phyloP scores from a whole-genome alignment of 1,140 invertebrate species.

The Pissodes strobi region DNA sequence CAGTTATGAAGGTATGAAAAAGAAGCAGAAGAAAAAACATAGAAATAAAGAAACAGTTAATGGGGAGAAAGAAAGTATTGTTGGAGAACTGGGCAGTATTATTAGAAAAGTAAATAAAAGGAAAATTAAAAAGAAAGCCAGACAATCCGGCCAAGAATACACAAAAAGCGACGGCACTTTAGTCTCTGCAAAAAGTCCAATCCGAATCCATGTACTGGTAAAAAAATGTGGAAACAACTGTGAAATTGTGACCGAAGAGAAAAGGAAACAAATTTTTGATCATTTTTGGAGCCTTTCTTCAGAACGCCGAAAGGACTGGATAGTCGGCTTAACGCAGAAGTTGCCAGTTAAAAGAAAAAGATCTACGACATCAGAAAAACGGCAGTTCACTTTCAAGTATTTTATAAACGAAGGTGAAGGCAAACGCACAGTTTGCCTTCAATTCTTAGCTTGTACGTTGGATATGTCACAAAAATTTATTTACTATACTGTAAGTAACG shows the following conservation, averaged over 20 bases:
- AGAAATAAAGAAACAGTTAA: not conserved
- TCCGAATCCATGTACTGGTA: too few relatives aligned
- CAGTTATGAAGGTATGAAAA: not conserved
- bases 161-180: not conserved
- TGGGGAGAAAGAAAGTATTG: too few relatives aligned
- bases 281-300: constrained; percentile 1
- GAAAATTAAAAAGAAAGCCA: not conserved
- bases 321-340: not conserved
- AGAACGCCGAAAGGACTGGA: not conserved
- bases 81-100: not conserved
- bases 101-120: not conserved
- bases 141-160: constrained; percentile 1
- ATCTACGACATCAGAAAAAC: not conserved
- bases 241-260: not conserved
- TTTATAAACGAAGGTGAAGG: too few relatives aligned
- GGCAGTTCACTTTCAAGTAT: too few relatives aligned
- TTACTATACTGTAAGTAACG: constrained; percentile 5
- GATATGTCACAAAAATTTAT: not conserved
- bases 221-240: constrained; percentile 6
- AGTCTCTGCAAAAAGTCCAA: not conserved
- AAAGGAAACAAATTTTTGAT: constrained; percentile 4
- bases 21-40: constrained; percentile 4
- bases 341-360: constrained; percentile 8
- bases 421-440: too few relatives aligned
- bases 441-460: too few relatives aligned